Base-by-base conservation (phyloP, 2,113 vertebrate genomes). In the Geococcyx californianus region DNA sequence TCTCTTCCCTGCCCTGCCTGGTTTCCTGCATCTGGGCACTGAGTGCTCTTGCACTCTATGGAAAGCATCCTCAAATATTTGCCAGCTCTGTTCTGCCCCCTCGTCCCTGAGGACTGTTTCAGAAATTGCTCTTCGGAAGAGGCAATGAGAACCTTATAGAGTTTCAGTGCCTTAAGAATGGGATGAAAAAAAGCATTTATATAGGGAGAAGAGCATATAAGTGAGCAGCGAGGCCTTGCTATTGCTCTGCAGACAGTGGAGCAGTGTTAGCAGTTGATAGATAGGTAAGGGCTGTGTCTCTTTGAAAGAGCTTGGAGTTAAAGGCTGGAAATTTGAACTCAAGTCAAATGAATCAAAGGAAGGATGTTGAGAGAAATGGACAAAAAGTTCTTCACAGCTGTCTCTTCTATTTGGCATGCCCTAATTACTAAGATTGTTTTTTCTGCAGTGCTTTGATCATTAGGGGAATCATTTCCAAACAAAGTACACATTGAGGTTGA, bases 301-400 rank as follows among this genome's bases (percentile, higher is more conserved):
- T 74, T 20, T 90, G 88, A 90, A 88, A 88, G 72, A 77, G n/a
- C 24, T 42, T 59, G 45, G 70, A 88, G 72, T 47, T 81, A 84
- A 89, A 94, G 75, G 45, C 73, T 68, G 56, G 80, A 87, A 84
- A 87, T 82, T 60, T 73, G 78, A 89, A 87, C 68, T 60, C 17
- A 13, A 54, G 42, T 60, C 66, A 44, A 87, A 25, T 47, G 72
- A 85, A 55, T 69, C 67, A 38, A 88, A 95, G 78, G 91, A 95
- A 89, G 79, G 92, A 93, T 81, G 83, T 86, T 78, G 88, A 81
- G 79, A 82, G 58, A 82, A 89, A 79, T 9, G 29, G 64, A 86
- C 85, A 90, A 96, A 93, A 91, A 77, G 6, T 15, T 67, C 72
- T 67, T 87, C 76, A 59, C 92, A 95, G 93, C 92, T 95, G 92